These are phyloP conservation scores for Periophthalmus modestus DNA, from an alignment of 2,113 vertebrate species.

Conservation along the genomic window DNA sequence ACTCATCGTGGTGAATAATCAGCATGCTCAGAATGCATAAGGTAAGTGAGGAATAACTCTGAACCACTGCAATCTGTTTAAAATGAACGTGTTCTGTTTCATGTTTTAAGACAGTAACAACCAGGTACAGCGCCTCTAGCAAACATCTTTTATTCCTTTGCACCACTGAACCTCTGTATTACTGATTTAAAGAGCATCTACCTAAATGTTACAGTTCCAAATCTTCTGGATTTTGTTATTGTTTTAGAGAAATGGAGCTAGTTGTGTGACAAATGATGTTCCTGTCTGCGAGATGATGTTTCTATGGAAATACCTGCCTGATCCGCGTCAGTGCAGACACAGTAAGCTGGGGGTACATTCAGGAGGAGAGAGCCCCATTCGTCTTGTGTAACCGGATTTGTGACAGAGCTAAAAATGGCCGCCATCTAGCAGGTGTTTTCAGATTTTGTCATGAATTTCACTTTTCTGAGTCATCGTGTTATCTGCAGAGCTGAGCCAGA, in stretches of 20 bases:
- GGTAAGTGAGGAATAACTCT: too few relatives aligned
- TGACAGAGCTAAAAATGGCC: constrained; percentile 9
- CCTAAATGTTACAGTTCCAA: not conserved
- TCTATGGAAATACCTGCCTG: not conserved
- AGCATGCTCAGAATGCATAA: too few relatives aligned
- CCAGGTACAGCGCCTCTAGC: too few relatives aligned
- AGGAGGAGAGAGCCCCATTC: constrained; percentile 1
- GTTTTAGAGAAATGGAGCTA: not conserved
- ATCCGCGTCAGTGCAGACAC: not conserved
- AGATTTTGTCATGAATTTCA: constrained; percentile 1
- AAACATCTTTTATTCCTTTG: too few relatives aligned
- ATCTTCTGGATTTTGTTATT: not conserved
- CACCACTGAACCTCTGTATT: too few relatives aligned
- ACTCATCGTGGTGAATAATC: too few relatives aligned
- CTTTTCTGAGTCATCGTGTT: not conserved
- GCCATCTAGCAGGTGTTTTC: not conserved
- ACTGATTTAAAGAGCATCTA: not conserved
- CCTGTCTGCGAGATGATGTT: not conserved
- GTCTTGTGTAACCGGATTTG: constrained; percentile 8
- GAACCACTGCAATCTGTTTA: too few relatives aligned
- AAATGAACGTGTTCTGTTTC: too few relatives aligned
- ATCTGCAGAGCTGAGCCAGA: not conserved
- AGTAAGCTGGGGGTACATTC: not conserved
- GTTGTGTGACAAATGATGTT: not conserved
- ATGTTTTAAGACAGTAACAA: too few relatives aligned